Base-by-base conservation (phyloP, 2,797 vertebrate species). In the Melanotaenia nigrans region DNA sequence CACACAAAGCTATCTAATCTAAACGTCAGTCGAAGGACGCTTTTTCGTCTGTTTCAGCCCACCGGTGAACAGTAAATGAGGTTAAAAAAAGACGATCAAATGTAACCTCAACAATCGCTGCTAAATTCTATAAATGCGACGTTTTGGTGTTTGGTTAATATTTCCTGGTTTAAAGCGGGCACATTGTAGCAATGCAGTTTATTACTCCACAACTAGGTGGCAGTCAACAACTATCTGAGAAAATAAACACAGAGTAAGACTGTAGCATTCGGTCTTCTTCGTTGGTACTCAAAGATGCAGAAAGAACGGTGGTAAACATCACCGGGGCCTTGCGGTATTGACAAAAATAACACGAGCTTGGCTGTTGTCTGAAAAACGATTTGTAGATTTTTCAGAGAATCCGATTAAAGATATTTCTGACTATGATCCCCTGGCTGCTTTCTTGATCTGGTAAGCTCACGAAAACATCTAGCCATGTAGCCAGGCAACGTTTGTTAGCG, bases 261-360 rank as follows among this genome's bases (percentile, higher is more conserved):
- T 0, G 2, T 3, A 0, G 9, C 16, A 42, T 16, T 42, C 40
- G 2, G 14, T 42, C 40, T 42, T 81, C 73, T 89, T 90, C 82
- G 80, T 90, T 62, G 73, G 76, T 87, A 0, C 0, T 16, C 12
- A 58, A 77, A 58, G 35, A 8, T 68, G 59, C 49, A 55, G 1
- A 2, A n/a, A 38, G 28, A 51, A 64, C 67, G 73, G 60, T 85
- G 76, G 57, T 85, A 86, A 91, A 92, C 87, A 84, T 24, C 42
- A 62, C 36, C 22, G 12, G 40, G 82, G 78, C 73, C 68, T 57
- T 24, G 22, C 11, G 8, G 38, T 22, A 35, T 33, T 24, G 33
- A 5, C 24, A 35, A 18, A 58, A 69, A 70, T 5, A 73, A 49
- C 16, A 18, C 25, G 5, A 9, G 1, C 1, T 18, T 20, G 8